These are phyloP conservation scores for Vandiemenella viatica DNA, from an alignment of 2,888 invertebrate species.

Conservation along the genomic window DNA sequence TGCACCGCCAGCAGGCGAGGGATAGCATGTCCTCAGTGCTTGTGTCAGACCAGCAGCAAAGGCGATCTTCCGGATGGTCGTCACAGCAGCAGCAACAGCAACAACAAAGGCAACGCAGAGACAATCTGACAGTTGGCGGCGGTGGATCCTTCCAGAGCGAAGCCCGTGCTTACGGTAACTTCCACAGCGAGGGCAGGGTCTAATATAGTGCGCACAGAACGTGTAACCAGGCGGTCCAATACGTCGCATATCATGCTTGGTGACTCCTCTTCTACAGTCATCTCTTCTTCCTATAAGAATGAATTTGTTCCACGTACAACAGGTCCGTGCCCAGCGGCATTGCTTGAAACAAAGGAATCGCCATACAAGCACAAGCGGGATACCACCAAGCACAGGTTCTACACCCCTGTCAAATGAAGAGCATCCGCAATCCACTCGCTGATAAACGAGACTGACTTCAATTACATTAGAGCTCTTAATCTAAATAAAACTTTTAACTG, in stretches of 20 bases:
- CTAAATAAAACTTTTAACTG: too few species aligned
- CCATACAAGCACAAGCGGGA: conserved; percentile 74
- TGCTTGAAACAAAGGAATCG: conserved; percentile 51
- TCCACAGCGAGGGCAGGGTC: conserved; percentile 35
- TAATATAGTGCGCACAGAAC: conserved; percentile 16
- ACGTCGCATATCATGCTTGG: conserved; percentile 62
- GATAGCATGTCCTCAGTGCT: conserved; percentile 30
- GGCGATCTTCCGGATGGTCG: conserved; percentile 38
- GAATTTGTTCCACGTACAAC: conserved; percentile 55
- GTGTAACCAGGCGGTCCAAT: conserved; percentile 38
- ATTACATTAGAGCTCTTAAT: too few species aligned
- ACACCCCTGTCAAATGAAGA: conserved; percentile 57
- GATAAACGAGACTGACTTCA: too few species aligned
- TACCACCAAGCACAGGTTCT: conserved; percentile 72
- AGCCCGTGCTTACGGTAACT: conserved; percentile 48
- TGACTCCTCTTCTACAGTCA: conserved; percentile 34
- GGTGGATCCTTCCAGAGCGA: conserved; percentile 46
- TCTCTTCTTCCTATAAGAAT: conserved; percentile 53
- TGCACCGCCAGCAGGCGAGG: conserved; percentile 44
- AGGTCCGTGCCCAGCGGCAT: conserved; percentile 66
- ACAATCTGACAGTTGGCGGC: conserved; percentile 55
- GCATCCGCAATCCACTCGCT: too few species aligned
- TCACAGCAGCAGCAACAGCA: conserved; percentile 30
- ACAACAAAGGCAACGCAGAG: conserved; percentile 43
- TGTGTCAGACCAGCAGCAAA: conserved; percentile 25